Evolutionary conservation across 37 sponge, comb jelly and placozoan species (phyloP), one percentile per base, ranked within the genome.

Genomic region (Crambe crambe): DNA sequence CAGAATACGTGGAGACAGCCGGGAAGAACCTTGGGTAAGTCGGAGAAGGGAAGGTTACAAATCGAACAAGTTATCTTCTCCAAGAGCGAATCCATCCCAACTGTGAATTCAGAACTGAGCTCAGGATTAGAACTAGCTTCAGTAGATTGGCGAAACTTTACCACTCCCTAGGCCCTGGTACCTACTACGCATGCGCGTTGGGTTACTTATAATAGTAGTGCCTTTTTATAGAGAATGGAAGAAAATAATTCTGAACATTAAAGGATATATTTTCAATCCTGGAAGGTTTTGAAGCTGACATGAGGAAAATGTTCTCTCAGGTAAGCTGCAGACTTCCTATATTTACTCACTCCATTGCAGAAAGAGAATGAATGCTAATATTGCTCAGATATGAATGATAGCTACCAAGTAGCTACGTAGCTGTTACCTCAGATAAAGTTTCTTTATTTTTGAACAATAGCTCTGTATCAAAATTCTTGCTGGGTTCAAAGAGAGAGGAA

Each of bases 201-300:
- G n/a, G n/a, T n/a, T n/a, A n/a, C n/a, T n/a, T n/a, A n/a, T n/a
- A n/a, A n/a, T n/a, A n/a, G n/a, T n/a, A n/a, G n/a, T n/a, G n/a
- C n/a, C n/a, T n/a, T n/a, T n/a, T n/a, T n/a, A n/a, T n/a, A n/a
- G n/a, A n/a, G n/a, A n/a, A n/a, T n/a, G n/a, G n/a, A n/a, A n/a
- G n/a, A n/a, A n/a, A n/a, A n/a, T n/a, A n/a, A n/a, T n/a, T n/a
- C n/a, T n/a, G n/a, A n/a, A n/a, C n/a, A n/a, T n/a, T n/a, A n/a
- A n/a, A n/a, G n/a, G n/a, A n/a, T n/a, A n/a, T n/a, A n/a, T n/a
- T n/a, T n/a, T n/a, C n/a, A n/a, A n/a, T 47, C 6, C 51, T 47
- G 27, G 64, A 87, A 87, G 37, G 83, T 87, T 42, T 87, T 87
- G 69, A 87, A 81, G 25, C 31, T 10, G 0, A 87, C 58, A 36